A percentile compares a stretch with the other conserved stretches of the same genome.
phyloP scores from a whole-genome alignment of 2,797 vertebrate species.

The Helostoma temminkii region DNA sequence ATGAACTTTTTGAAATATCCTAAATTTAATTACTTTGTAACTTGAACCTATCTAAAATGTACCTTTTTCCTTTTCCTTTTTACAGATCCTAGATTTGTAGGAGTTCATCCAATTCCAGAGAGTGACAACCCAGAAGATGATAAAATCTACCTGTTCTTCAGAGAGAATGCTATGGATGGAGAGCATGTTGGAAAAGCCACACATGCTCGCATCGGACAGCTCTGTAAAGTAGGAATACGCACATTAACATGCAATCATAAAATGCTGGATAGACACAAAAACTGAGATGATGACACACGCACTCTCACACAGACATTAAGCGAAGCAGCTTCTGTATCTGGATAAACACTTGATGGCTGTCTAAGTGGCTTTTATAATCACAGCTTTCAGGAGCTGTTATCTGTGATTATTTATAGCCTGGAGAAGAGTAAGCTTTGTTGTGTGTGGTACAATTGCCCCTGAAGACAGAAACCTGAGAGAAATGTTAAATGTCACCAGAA shows the following conservation, averaged over 20 bases:
- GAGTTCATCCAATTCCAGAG: slow-evolving; percentile 93
- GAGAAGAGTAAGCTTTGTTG: slow-evolving; percentile 66
- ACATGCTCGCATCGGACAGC: slow-evolving; percentile 95
- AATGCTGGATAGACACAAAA: slow-evolving; percentile 24
- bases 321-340: slow-evolving; percentile 59
- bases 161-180: slow-evolving; percentile 97
- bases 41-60: not conserved
- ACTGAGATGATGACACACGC: slow-evolving; percentile 34
- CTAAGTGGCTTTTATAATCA: slow-evolving; percentile 67
- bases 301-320: slow-evolving; percentile 35
- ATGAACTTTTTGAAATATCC: too few relatives aligned
- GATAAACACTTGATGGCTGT: slow-evolving; percentile 64
- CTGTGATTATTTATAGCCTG: slow-evolving; percentile 73
- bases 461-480: slow-evolving; percentile 75
- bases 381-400: slow-evolving; percentile 68
- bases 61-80: slow-evolving; percentile 22
- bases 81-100: slow-evolving; percentile 94
- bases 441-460: slow-evolving; percentile 33
- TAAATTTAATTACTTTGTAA: not conserved
- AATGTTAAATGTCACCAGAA: slow-evolving; percentile 79
- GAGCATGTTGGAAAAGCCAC: slow-evolving; percentile 97
- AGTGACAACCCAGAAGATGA: slow-evolving; percentile 98
- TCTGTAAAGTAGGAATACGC: slow-evolving; percentile 91
- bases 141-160: slow-evolving; percentile 98
- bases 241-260: slow-evolving; percentile 4